Conservation (phyloP, 2,797 vertebrate species). For the Anabas testudineus region DNA sequence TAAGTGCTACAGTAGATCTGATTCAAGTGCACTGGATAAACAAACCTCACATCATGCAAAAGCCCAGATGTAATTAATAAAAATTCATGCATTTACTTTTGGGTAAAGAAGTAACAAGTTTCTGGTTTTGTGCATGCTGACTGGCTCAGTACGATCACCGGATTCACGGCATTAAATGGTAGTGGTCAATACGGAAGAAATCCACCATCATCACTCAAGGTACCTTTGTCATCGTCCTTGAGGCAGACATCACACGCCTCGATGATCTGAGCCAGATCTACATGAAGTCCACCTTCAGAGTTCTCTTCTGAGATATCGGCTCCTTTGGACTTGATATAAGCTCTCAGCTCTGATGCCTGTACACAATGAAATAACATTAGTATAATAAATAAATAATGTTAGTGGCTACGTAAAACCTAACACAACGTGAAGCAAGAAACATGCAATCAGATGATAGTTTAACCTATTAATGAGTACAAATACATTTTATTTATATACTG, state of each 20-base stretch:
- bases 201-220: slow-evolving; percentile 37
- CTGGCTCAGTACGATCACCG: neutral
- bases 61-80: neutral
- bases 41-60: neutral
- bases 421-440: neutral
- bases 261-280: slow-evolving; percentile 96
- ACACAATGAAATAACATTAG: neutral
- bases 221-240: slow-evolving; percentile 98
- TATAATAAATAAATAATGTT: neutral
- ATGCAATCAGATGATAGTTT: no score
- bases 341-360: slow-evolving; percentile 94
- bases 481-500: no score
- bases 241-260: slow-evolving; percentile 96
- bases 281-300: slow-evolving; percentile 93
- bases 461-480: no score
- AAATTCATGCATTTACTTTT: neutral
- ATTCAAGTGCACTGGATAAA: no score
- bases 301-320: slow-evolving; percentile 99
- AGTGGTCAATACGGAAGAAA: neutral
- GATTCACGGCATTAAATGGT: accelerated
- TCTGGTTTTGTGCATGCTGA: neutral
- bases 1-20: neutral
- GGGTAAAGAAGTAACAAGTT: neutral
- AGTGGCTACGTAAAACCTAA: neutral
- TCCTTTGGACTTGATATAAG: slow-evolving; percentile 95